A percentile compares a stretch with the other conserved stretches of the same genome.
These are phyloP conservation scores for Tyrannus savana DNA, from an alignment of 2,113 vertebrate genomes.

Conservation along the genomic window DNA sequence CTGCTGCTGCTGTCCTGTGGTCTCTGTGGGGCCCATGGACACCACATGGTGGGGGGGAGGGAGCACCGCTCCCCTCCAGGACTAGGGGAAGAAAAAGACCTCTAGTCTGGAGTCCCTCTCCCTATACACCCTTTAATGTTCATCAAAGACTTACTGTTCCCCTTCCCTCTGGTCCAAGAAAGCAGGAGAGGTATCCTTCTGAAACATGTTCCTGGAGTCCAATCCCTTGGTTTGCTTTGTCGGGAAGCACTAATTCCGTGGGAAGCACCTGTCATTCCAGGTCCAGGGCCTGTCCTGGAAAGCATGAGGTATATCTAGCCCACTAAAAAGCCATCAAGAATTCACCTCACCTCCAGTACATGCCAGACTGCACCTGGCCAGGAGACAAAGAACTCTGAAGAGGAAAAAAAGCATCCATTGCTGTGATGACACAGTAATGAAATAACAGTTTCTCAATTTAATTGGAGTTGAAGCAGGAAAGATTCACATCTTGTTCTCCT, in stretches of 20 bases:
- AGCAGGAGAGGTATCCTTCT: background rate
- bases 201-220: background rate
- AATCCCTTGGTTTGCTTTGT: background rate
- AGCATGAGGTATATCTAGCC: background rate
- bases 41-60: too few relatives aligned
- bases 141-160: background rate
- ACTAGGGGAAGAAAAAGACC: too few relatives aligned
- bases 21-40: too few relatives aligned
- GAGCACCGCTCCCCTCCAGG: too few relatives aligned
- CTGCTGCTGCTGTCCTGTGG: too few relatives aligned
- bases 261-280: background rate
- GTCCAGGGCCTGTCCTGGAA: background rate
- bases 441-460: background rate
- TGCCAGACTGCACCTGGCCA: background rate
- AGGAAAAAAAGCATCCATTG: background rate
- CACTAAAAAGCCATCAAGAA: background rate
- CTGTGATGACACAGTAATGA: background rate
- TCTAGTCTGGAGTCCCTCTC: too few relatives aligned
- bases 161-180: background rate
- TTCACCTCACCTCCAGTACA: background rate
- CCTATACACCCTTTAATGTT: too few relatives aligned
- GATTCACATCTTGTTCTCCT: background rate
- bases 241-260: background rate
- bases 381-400: background rate
- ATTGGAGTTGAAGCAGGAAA: background rate